Evolutionary conservation across 2,888 invertebrate genomes (phyloP).

Genomic region (Amphipoea lucens): DNA sequence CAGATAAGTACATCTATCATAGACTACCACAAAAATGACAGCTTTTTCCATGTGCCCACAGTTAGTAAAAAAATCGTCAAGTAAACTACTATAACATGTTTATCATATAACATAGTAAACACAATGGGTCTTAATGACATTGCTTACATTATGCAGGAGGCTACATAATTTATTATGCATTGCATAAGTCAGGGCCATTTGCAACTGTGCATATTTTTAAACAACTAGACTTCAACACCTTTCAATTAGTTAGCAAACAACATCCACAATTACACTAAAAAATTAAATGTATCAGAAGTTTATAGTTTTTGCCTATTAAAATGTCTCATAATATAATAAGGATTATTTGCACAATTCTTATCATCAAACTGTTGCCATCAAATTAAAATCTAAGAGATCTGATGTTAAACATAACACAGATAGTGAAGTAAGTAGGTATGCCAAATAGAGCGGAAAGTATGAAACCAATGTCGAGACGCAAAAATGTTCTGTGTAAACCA

Average conservation of each 20-base stretch:
- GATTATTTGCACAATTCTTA: constrained; percentile 15
- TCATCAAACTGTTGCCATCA: constrained; percentile 3
- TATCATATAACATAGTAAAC: constrained; percentile 19
- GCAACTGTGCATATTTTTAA: constrained; percentile 16
- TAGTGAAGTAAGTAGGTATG: not conserved
- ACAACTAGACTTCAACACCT: not conserved
- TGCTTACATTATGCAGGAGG: constrained; percentile 1
- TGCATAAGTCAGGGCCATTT: constrained; percentile 18
- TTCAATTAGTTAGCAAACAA: not conserved
- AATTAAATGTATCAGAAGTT: not conserved
- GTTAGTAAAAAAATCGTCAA: not conserved
- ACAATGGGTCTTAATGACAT: constrained; percentile 36
- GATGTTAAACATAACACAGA: constrained; percentile 14
- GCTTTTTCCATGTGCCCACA: not conserved
- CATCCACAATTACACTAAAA: not conserved
- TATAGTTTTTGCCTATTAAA: not conserved
- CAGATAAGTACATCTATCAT: not conserved
- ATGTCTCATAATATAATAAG: not conserved
- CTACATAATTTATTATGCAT: constrained; percentile 27
- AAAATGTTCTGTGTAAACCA: constrained; percentile 5
- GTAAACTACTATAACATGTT: constrained; percentile 6
- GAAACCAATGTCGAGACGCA: constrained; percentile 12
- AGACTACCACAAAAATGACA: not conserved
- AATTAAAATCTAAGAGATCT: constrained; percentile 13
- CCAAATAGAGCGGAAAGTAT: constrained; percentile 41